Base-by-base conservation (phyloP, 2,113 vertebrate genomes). In the Scophthalmus maximus region DNA sequence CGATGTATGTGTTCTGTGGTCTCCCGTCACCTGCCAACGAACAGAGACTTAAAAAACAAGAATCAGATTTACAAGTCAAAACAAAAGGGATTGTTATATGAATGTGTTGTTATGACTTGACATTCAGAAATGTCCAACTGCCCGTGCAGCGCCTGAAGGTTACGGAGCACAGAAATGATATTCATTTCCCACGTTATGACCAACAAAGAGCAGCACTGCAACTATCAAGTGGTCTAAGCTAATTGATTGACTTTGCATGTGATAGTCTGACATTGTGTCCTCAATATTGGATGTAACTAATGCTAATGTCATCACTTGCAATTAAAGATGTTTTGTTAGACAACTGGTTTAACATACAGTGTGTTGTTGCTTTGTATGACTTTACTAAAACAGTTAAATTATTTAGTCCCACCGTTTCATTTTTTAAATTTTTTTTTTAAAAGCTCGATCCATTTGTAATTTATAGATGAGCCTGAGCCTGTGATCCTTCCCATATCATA, bases 171-270 rank as follows among this genome's bases (percentile, higher is more conserved):
- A 85, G 85, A 86, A 81, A 87, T 89, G 57, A 86, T 79, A 87
- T 80, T 85, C 65, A 83, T 89, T 89, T 89, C 81, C n/a, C 78
- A 83, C 69, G 70, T 83, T 83, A 76, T 87, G 65, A 85, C 82
- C 76, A 71, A 78, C 20, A 67, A 60, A 61, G n/a, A 68, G 69
- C 66, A 68, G 62, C 68, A 73, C 73, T 82, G 59, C 58, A 68
- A 66, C 79, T 68, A 76, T 66, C 52, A 49, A 61, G 73, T 82
- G 71, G 69, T 78, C 68, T 79, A 84, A 85, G 78, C 78, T 79
- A 65, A 87, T 85, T 90, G 78, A 81, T 84, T 89, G 90, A 79
- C 80, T 83, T 89, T 84, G 90, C 89, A 91, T 89, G 91, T 89
- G 84, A 82, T 77, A 65, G 62, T 79, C 53, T 79, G 74, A 86